A percentile compares a stretch with the other conserved stretches of the same genome.
phyloP scores from a whole-genome alignment of 2,113 vertebrate species.

The Tachysurus vachellii region DNA sequence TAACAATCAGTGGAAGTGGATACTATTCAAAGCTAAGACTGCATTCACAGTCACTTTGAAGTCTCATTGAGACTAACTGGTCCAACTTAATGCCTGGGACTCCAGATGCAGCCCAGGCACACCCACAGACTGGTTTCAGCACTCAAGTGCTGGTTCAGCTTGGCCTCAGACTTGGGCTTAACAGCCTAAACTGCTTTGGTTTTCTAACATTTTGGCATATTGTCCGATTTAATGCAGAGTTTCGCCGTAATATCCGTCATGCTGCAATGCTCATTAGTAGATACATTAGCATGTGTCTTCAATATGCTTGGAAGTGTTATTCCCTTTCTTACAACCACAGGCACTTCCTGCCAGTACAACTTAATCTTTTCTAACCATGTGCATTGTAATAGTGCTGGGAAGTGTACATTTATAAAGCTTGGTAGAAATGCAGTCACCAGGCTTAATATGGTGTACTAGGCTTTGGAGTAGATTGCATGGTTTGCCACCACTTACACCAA shows the following conservation, averaged over 20 bases:
- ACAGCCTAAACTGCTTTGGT: background rate
- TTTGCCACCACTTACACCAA: no score
- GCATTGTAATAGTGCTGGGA: background rate
- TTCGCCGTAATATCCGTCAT: background rate
- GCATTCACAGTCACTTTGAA: background rate
- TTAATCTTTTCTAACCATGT: background rate
- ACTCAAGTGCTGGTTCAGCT: background rate
- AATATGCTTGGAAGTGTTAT: background rate
- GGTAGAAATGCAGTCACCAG: no score
- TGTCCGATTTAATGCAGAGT: background rate
- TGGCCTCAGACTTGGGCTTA: background rate
- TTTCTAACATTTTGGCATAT: background rate
- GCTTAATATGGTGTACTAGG: no score
- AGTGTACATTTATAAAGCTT: background rate
- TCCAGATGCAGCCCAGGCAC: no score
- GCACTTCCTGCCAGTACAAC: background rate
- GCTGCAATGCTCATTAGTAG: background rate
- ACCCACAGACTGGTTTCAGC: no score
- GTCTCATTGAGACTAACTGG: background rate
- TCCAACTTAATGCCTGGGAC: background rate
- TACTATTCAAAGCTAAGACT: background rate
- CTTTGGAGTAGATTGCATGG: no score
- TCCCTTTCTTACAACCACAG: background rate
- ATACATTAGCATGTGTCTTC: background rate
- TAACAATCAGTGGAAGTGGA: background rate